A percentile compares a stretch with the other conserved stretches of the same genome.
Evolutionary conservation across 2,888 invertebrate genomes (phyloP).

Genomic region (Nomada fucata): DNA sequence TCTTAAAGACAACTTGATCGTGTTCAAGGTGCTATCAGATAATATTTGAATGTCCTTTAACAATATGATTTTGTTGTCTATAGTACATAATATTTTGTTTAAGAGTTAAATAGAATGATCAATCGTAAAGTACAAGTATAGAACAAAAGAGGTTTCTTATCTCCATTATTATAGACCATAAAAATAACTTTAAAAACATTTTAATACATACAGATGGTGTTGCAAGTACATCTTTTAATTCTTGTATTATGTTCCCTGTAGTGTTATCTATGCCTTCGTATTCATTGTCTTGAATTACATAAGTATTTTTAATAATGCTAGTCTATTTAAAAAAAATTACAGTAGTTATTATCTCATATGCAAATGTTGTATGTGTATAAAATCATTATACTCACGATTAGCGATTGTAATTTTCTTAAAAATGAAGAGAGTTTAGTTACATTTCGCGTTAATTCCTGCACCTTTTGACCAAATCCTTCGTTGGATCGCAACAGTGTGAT

Average conservation of each 20-base stretch:
- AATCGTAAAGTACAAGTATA: not conserved
- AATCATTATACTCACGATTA: conserved; percentile 65
- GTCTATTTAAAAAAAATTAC: conserved; percentile 45
- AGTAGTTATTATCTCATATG: conserved; percentile 9
- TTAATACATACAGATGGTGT: conserved; percentile 72
- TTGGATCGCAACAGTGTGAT: conserved; percentile 67
- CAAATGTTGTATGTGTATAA: not conserved
- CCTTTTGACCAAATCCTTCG: conserved; percentile 64
- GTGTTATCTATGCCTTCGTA: conserved; percentile 20
- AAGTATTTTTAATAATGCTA: conserved; percentile 25
- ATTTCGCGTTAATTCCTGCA: conserved; percentile 65
- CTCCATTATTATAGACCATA: not conserved
- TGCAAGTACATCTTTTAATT: conserved; percentile 70
- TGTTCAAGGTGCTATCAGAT: conserved; percentile 68
- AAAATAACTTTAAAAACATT: conserved; percentile 14
- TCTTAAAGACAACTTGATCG: conserved; percentile 73
- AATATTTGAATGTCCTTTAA: conserved; percentile 66
- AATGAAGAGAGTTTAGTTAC: conserved; percentile 73
- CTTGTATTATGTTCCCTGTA: conserved; percentile 64
- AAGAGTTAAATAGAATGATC: not conserved
- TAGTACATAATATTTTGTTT: not conserved
- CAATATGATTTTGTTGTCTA: conserved; percentile 18
- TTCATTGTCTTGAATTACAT: conserved; percentile 9
- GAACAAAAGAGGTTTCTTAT: not conserved
- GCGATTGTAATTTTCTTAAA: conserved; percentile 74